Conservation (phyloP, 2,797 vertebrate species). For the Poeciliopsis infans region DNA sequence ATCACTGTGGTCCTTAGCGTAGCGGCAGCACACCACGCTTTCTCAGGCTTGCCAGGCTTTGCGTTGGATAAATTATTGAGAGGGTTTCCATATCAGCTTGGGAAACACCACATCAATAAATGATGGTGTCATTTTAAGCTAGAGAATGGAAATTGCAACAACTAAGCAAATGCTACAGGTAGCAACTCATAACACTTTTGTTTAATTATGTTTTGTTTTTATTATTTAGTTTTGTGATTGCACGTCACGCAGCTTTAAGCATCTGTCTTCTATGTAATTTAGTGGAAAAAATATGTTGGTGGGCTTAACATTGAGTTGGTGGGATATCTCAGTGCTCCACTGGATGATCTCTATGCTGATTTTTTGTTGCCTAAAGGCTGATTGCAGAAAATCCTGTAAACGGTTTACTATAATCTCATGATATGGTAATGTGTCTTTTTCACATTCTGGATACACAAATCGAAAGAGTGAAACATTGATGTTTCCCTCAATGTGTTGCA, state of each 20-base stretch:
- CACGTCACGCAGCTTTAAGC: conserved; percentile 1
- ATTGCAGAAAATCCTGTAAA: conserved; percentile 42
- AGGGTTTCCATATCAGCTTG: conserved; percentile 76
- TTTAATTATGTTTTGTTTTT: conserved; percentile 17
- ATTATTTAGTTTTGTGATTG: conserved; percentile 11
- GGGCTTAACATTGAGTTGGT: conserved; percentile 19
- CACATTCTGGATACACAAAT: conserved; percentile 23
- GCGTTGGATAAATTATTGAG: conserved; percentile 79
- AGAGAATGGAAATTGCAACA: conserved; percentile 64
- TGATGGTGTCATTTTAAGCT: conserved; percentile 71
- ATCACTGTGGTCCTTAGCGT: conserved; percentile 51
- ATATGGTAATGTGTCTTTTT: conserved; percentile 57
- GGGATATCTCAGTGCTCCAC: conserved; percentile 27
- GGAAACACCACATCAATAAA: conserved; percentile 82
- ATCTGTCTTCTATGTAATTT: conserved; percentile 20
- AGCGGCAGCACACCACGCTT: conserved; percentile 42
- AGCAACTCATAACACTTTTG: conserved; percentile 13
- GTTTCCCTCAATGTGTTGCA: conserved; percentile 22
- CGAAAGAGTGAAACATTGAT: conserved; percentile 12
- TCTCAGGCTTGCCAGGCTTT: conserved; percentile 34
- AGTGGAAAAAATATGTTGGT: conserved; percentile 14
- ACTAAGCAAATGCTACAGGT: conserved; percentile 35
- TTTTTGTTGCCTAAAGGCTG: conserved; percentile 41
- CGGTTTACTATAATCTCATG: conserved; percentile 63
- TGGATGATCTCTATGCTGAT: conserved; percentile 50